phyloP scores from a whole-genome alignment of 2,888 invertebrate species.

The Amiota minor region DNA sequence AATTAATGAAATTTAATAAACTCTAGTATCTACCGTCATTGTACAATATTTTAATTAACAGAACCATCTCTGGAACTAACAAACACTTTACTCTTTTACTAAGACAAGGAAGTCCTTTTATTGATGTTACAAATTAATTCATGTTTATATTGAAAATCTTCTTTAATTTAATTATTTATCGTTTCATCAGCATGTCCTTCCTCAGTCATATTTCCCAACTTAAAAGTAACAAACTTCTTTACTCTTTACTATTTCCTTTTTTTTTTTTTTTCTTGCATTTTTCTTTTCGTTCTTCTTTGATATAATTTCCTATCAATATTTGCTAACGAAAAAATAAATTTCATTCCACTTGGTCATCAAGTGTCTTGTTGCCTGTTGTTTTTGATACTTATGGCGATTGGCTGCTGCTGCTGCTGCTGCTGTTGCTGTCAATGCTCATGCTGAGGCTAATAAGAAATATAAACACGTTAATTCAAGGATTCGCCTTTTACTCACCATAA shows the following conservation, averaged over 20 bases:
- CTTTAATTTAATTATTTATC: no score
- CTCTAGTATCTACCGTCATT: no score
- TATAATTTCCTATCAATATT: constrained; percentile 62
- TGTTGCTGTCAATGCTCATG: not conserved
- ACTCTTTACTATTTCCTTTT: not conserved
- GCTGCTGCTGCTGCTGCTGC: not conserved
- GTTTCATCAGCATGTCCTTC: no score
- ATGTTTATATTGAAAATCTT: no score
- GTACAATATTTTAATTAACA: no score
- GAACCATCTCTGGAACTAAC: no score
- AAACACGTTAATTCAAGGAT: constrained; percentile 43
- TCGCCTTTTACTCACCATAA: constrained; percentile 49
- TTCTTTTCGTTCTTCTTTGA: constrained; percentile 18
- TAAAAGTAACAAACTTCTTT: not conserved
- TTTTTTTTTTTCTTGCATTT: not conserved
- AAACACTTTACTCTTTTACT: no score
- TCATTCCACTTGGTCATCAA: constrained; percentile 21
- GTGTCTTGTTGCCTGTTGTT: not conserved
- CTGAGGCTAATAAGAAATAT: constrained; percentile 25
- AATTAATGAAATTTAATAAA: no score
- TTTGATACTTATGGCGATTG: constrained; percentile 20
- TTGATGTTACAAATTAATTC: no score
- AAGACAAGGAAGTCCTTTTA: no score
- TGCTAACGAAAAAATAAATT: constrained; percentile 46
- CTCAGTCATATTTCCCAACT: no score